Conservation (phyloP, 1,140 invertebrate species). For the Megalonaias nervosa region DNA sequence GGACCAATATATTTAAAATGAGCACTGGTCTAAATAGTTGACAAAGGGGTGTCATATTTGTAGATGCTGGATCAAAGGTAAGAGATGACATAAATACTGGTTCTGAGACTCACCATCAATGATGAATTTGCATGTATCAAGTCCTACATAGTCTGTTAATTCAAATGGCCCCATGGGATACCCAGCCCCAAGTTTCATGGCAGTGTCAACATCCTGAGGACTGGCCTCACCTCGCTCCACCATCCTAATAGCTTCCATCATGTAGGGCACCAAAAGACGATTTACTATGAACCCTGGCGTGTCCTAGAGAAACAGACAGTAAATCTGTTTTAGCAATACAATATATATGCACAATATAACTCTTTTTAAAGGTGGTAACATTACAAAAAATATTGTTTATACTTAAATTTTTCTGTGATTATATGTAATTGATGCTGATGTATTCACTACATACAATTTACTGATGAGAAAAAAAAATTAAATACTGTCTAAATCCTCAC, state of each 20-base stretch:
- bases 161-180: slow-evolving; percentile 91
- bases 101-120: slow-evolving; percentile 70
- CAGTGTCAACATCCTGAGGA: slow-evolving; percentile 84
- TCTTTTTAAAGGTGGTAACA: no score
- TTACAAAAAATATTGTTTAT: no score
- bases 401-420: no score
- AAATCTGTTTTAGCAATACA: no score
- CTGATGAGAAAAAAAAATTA: no score
- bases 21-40: no score
- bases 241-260: slow-evolving; percentile 83
- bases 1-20: neutral
- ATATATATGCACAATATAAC: no score
- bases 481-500: no score
- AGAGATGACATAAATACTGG: neutral
- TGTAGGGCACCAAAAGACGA: slow-evolving; percentile 84
- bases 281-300: slow-evolving; percentile 92
- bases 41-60: no score
- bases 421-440: no score
- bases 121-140: slow-evolving; percentile 78
- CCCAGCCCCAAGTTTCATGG: slow-evolving; percentile 89
- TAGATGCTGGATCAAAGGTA: neutral
- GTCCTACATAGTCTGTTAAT: slow-evolving; percentile 84
- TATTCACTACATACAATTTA: no score
- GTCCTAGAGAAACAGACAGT: slow-evolving; percentile 72
- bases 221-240: slow-evolving; percentile 85